A percentile compares a stretch with the other conserved stretches of the same genome.
Conservation (phyloP, 2,888 invertebrate genomes). For the Nemoura dubitans region DNA sequence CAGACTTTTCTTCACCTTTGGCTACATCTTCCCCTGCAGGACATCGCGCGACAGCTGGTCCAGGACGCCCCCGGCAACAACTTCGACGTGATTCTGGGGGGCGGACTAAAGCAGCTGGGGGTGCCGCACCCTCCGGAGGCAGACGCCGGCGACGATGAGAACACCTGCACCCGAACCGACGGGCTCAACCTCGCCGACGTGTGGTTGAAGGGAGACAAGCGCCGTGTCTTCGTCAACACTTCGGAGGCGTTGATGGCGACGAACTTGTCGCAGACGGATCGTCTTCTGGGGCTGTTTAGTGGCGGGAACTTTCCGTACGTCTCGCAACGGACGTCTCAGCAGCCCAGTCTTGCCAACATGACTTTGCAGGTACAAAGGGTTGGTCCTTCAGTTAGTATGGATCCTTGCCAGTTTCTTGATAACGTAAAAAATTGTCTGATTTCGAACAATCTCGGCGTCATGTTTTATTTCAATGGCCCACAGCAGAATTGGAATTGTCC, state of each 20-base stretch:
- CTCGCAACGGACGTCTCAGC: constrained; percentile 61
- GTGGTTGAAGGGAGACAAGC: constrained; percentile 66
- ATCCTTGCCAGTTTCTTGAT: too few relatives aligned
- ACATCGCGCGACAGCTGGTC: constrained; percentile 71
- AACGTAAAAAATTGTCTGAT: too few relatives aligned
- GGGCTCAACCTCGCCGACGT: constrained; percentile 65
- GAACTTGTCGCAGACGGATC: constrained; percentile 55
- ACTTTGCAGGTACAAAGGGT: constrained; percentile 57
- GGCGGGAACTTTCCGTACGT: constrained; percentile 68
- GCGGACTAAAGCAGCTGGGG: constrained; percentile 66
- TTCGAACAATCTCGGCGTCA: too few relatives aligned
- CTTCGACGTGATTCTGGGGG: constrained; percentile 68
- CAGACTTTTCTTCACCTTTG: too few relatives aligned
- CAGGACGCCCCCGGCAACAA: constrained; percentile 66
- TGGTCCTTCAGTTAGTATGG: too few relatives aligned
- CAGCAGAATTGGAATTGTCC: too few relatives aligned
- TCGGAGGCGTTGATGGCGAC: not conserved
- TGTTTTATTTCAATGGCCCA: too few relatives aligned
- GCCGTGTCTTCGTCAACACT: not conserved
- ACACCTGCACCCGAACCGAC: constrained; percentile 64
- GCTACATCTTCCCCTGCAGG: constrained; percentile 55
- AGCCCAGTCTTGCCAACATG: constrained; percentile 69
- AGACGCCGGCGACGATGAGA: too few relatives aligned
- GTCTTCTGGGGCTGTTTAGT: constrained; percentile 65
- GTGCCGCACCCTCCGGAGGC: constrained; percentile 55